These are phyloP conservation scores for Sycobia sp. DNA, from an alignment of 1,140 invertebrate species.

Conservation along the genomic window DNA sequence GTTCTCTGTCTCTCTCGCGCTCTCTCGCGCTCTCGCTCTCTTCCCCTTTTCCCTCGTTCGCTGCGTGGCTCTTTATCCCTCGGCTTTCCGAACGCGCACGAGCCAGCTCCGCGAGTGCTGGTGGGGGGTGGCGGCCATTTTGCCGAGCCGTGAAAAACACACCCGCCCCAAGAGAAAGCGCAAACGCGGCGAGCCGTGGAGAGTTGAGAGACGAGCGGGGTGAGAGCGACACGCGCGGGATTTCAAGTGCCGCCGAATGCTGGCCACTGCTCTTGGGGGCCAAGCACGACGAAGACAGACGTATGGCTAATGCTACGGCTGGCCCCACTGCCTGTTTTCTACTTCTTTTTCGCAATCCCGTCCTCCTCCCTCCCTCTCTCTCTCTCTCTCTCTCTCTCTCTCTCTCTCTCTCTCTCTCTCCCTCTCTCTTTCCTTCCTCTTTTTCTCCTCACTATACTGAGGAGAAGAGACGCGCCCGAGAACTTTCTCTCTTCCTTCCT, in stretches of 20 bases:
- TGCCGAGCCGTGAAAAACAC: constrained; percentile 60
- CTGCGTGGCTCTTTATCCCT: too few relatives aligned
- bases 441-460: too few relatives aligned
- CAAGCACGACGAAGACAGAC: constrained; percentile 38
- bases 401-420: background rate
- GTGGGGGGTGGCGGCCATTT: constrained; percentile 62
- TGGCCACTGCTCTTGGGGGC: constrained; percentile 35
- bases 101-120: constrained; percentile 6
- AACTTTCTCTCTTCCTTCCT: too few relatives aligned
- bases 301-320: background rate
- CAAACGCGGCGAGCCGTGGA: constrained; percentile 44
- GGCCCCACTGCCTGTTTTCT: background rate
- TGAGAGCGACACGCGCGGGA: constrained; percentile 34
- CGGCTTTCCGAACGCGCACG: background rate
- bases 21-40: background rate
- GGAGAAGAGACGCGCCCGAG: too few relatives aligned
- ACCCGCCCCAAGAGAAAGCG: constrained; percentile 57
- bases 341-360: background rate
- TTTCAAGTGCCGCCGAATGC: constrained; percentile 19
- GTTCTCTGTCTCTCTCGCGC: constrained; percentile 8
- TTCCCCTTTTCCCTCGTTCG: background rate
- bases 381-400: constrained; percentile 2
- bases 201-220: constrained; percentile 11
- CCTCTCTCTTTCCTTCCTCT: background rate
- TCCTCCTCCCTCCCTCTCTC: background rate